Conservation (phyloP, 2,888 invertebrate species). For the Drosophila monieri region DNA sequence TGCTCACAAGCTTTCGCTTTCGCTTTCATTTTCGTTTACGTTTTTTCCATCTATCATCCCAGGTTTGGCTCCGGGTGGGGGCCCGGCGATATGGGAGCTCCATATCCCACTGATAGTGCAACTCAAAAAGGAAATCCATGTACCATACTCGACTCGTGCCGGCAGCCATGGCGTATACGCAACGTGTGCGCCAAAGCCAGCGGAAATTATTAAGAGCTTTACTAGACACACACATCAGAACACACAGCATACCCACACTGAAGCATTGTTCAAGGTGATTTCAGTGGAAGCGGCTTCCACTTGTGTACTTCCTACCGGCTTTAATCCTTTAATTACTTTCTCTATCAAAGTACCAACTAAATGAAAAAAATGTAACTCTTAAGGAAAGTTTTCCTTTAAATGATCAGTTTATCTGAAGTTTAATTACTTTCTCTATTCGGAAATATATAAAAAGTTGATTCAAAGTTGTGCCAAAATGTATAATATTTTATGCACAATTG, state of each 20-base stretch:
- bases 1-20: conserved; percentile 13
- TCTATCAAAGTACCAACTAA: too few relatives aligned
- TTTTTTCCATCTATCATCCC: conserved; percentile 14
- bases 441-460: not conserved
- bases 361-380: too few relatives aligned
- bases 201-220: conserved; percentile 55
- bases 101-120: conserved; percentile 23
- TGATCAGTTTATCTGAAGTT: not conserved
- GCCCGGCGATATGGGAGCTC: conserved; percentile 3
- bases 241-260: not conserved
- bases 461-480: not conserved
- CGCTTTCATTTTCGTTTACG: not conserved
- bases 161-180: conserved; percentile 33
- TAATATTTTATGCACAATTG: not conserved
- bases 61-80: conserved; percentile 1
- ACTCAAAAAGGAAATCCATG: conserved; percentile 34
- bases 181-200: conserved; percentile 40
- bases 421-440: too few relatives aligned
- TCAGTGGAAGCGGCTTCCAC: conserved; percentile 3
- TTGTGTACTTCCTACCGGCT: not conserved
- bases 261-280: conserved; percentile 19
- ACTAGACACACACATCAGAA: conserved; percentile 1
- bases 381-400: too few relatives aligned
- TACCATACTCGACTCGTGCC: conserved; percentile 17
- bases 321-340: conserved; percentile 7